phyloP scores from a whole-genome alignment of 30 jellyfish, hydroid and myxozoan genomes.

The Turritopsis dohrnii region DNA sequence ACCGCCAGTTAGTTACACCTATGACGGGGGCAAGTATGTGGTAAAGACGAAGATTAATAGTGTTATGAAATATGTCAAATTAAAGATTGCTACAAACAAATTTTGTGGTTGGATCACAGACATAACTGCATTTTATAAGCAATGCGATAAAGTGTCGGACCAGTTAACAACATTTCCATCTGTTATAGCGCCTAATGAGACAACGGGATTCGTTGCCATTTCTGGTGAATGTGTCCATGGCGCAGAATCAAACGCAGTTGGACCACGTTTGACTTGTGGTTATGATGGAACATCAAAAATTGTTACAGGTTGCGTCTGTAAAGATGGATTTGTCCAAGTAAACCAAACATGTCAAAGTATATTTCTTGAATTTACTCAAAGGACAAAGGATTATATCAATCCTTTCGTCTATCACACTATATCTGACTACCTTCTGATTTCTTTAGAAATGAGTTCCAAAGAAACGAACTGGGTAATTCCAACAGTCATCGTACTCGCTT shows the following conservation, averaged over 20 bases:
- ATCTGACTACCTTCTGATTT: background rate
- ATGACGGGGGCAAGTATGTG: background rate
- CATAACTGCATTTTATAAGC: background rate
- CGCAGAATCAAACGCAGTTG: background rate
- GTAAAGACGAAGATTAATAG: background rate
- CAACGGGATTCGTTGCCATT: background rate
- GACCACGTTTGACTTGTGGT: background rate
- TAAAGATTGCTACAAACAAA: background rate
- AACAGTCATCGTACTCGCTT: background rate
- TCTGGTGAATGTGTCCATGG: background rate
- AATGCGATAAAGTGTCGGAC: background rate
- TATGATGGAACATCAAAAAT: background rate
- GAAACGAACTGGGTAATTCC: background rate
- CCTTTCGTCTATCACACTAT: background rate
- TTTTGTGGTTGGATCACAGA: background rate
- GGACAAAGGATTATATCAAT: background rate
- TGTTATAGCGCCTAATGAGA: background rate
- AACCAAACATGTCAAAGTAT: background rate
- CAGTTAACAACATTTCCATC: background rate
- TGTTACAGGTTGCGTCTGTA: background rate
- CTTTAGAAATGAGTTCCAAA: background rate
- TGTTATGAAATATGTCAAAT: background rate
- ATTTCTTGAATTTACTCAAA: background rate
- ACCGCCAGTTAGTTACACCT: background rate
- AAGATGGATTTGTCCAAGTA: background rate